phyloP scores from a whole-genome alignment of 2,113 vertebrate genomes.

The Sula dactylatra region DNA sequence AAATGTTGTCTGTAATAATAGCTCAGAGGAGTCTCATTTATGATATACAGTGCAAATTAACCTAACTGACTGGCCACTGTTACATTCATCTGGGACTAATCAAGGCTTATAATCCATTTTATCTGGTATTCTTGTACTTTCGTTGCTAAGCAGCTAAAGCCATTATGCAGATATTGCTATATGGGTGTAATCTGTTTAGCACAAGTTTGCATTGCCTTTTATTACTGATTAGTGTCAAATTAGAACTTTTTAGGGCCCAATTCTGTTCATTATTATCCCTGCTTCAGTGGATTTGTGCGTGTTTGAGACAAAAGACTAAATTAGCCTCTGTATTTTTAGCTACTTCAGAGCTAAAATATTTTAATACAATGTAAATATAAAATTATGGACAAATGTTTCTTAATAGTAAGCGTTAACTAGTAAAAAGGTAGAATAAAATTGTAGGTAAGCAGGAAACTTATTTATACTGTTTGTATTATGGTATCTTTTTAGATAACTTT shows the following conservation, averaged over 20 bases:
- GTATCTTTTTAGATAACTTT: background rate
- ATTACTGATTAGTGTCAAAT: constrained; percentile 63
- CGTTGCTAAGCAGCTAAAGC: constrained; percentile 73
- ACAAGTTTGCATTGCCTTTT: constrained; percentile 59
- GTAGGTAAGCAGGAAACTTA: background rate
- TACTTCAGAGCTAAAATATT: constrained; percentile 10
- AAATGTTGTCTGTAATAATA: background rate
- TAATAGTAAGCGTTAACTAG: background rate
- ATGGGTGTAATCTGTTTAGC: constrained; percentile 64
- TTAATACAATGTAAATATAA: background rate
- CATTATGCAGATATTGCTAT: constrained; percentile 46
- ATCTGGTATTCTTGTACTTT: constrained; percentile 31
- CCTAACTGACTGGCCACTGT: constrained; percentile 25
- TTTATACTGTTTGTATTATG: background rate
- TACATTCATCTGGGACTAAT: constrained; percentile 54
- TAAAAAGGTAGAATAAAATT: background rate
- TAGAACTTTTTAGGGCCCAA: constrained; percentile 37
- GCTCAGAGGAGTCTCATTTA: constrained; percentile 31
- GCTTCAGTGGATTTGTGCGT: background rate
- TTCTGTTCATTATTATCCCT: constrained; percentile 25
- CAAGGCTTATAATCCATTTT: constrained; percentile 64
- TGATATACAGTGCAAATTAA: constrained; percentile 62
- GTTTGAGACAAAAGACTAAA: background rate
- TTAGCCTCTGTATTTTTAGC: background rate
- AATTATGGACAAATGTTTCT: background rate